Percentiles rank a stretch among this genome's conserved stretches.
These are phyloP conservation scores for Incurvaria masculella DNA, from an alignment of 2,888 invertebrate genomes.

Conservation along the genomic window DNA sequence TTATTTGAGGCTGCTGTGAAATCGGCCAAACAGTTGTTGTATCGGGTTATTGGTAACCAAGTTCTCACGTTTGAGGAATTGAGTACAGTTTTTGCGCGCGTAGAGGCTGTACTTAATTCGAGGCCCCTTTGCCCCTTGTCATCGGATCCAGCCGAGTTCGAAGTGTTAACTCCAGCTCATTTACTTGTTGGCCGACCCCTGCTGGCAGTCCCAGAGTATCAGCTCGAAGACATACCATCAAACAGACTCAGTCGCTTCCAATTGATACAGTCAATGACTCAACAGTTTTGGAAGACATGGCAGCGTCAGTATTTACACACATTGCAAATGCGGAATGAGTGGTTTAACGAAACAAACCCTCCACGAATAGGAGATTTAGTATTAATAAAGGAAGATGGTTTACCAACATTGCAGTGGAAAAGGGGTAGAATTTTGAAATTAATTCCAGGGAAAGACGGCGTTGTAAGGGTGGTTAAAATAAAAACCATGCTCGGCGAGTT, in stretches of 20 bases:
- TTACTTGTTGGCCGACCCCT: constrained; percentile 14
- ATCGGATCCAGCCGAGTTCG: constrained; percentile 1
- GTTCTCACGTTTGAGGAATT: constrained; percentile 6
- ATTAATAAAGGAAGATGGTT: neutral
- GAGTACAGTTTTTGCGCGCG: neutral
- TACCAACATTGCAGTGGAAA: neutral
- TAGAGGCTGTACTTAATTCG: neutral
- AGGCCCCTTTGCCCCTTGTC: constrained; percentile 2
- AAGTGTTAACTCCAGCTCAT: constrained; percentile 13
- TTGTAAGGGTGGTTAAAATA: neutral
- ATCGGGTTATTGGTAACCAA: constrained; percentile 3
- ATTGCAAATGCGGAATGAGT: constrained; percentile 11
- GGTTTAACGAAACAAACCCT: neutral
- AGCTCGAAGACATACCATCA: constrained; percentile 4
- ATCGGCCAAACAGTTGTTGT: constrained; percentile 1
- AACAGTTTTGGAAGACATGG: constrained; percentile 14
- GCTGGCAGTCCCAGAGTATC: constrained; percentile 11
- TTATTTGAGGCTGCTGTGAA: constrained; percentile 5
- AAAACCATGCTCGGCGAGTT: neutral
- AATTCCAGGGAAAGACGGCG: neutral
- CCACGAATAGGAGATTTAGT: neutral
- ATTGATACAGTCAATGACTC: constrained; percentile 8
- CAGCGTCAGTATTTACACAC: constrained; percentile 9
- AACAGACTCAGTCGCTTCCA: constrained; percentile 13
- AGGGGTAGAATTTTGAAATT: neutral